These are phyloP conservation scores for Cyrtodaria siliqua DNA, from an alignment of 2,888 invertebrate genomes.

Conservation along the genomic window DNA sequence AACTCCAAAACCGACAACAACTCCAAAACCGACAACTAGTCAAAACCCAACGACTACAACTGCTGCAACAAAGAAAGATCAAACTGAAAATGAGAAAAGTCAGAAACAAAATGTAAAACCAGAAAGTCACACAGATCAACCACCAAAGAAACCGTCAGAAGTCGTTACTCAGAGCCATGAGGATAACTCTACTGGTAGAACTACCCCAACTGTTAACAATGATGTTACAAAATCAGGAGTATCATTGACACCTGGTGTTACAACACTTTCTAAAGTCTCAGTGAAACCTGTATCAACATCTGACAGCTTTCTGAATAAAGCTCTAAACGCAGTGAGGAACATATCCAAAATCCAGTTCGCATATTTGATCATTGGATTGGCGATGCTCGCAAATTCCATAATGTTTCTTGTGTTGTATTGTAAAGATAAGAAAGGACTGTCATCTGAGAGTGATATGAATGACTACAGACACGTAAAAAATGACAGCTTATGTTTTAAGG, in stretches of 20 bases:
- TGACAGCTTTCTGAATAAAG: slow-evolving; percentile 62
- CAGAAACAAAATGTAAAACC: too few species aligned
- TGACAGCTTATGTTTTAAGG: slow-evolving; percentile 40
- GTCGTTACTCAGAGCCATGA: too few species aligned
- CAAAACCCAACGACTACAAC: slow-evolving; percentile 42
- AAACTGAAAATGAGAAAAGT: too few species aligned
- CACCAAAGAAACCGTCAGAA: too few species aligned
- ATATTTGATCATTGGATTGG: slow-evolving; percentile 84
- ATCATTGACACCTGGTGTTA: neutral
- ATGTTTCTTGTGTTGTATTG: slow-evolving; percentile 85
- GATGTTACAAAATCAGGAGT: too few species aligned
- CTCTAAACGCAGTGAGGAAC: slow-evolving; percentile 67
- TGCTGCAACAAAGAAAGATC: neutral
- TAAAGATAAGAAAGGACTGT: slow-evolving; percentile 61
- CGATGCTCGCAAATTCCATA: slow-evolving; percentile 82
- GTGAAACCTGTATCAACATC: slow-evolving; percentile 65
- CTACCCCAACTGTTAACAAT: too few species aligned
- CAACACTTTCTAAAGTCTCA: slow-evolving; percentile 31
- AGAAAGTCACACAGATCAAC: too few species aligned
- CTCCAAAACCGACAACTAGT: slow-evolving; percentile 43
- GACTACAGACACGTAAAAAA: slow-evolving; percentile 26
- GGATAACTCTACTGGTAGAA: too few species aligned
- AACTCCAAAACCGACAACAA: slow-evolving; percentile 38
- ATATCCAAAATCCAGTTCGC: slow-evolving; percentile 85
- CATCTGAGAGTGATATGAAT: slow-evolving; percentile 14